A percentile compares a stretch with the other conserved stretches of the same genome.
These are phyloP conservation scores for Pseudolycoriella hygida DNA, from an alignment of 2,888 invertebrate genomes.

Conservation along the genomic window DNA sequence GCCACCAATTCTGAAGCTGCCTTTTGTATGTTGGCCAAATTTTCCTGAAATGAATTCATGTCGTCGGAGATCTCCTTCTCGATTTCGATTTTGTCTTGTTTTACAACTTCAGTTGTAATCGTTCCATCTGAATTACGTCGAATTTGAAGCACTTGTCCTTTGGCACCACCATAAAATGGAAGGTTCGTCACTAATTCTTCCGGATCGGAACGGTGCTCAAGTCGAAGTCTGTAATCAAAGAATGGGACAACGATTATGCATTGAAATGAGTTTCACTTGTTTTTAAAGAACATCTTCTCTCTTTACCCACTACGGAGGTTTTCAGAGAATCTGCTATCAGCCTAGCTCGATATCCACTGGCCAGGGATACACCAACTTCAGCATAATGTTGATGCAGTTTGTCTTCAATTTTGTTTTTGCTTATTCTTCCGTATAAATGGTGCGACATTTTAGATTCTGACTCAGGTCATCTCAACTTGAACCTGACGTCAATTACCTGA, in stretches of 20 bases:
- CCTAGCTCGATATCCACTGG: too few species aligned
- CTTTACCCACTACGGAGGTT: too few species aligned
- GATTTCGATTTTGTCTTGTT: slow-evolving; percentile 14
- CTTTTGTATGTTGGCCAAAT: slow-evolving; percentile 38
- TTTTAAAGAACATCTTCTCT: too few species aligned
- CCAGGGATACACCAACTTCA: too few species aligned
- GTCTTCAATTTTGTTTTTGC: too few species aligned
- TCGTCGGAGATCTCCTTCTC: slow-evolving; percentile 11
- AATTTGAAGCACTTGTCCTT: slow-evolving; percentile 47
- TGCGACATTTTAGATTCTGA: too few species aligned
- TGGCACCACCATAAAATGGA: slow-evolving; percentile 55
- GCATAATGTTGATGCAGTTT: too few species aligned
- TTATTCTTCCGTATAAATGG: too few species aligned
- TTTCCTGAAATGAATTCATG: slow-evolving; percentile 27
- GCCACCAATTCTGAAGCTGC: slow-evolving; percentile 39
- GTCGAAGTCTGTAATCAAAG: not conserved
- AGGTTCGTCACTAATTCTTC: slow-evolving; percentile 22
- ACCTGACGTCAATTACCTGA: too few species aligned
- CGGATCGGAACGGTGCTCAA: slow-evolving; percentile 8
- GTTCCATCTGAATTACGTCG: slow-evolving; percentile 35
- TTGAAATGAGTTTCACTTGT: too few species aligned
- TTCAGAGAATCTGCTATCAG: too few species aligned
- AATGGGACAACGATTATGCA: not conserved
- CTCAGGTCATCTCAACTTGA: too few species aligned
- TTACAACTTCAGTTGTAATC: slow-evolving; percentile 30